Evolutionary conservation across 1,140 invertebrate species (phyloP).

Genomic region (Ceratina calcarata): DNA sequence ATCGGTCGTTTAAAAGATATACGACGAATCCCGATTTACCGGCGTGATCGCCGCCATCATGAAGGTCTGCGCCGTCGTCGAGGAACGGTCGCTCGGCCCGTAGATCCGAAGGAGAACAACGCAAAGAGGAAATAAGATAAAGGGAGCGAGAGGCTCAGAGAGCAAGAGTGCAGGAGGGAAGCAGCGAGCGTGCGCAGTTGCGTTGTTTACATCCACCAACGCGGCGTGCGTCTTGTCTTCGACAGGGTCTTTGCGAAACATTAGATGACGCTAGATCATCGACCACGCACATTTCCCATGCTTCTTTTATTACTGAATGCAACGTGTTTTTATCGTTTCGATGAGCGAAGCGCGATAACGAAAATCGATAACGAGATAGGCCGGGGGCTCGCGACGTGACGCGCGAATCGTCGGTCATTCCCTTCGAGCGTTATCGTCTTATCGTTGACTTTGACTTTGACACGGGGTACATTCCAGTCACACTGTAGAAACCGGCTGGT

Average conservation of each 20-base stretch:
- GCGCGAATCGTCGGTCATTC: constrained; percentile 38
- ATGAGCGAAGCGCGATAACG: not conserved
- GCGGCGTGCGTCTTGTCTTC: constrained; percentile 48
- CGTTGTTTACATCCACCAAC: constrained; percentile 76
- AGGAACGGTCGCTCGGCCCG: constrained; percentile 51
- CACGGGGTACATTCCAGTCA: constrained; percentile 20
- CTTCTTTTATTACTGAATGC: too few relatives aligned
- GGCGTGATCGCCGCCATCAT: constrained; percentile 46
- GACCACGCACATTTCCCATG: not conserved
- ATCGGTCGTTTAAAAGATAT: not conserved
- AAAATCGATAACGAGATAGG: constrained; percentile 11
- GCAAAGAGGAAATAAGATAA: not conserved
- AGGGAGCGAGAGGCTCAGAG: constrained; percentile 35
- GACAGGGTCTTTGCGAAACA: constrained; percentile 44
- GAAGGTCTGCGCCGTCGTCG: constrained; percentile 62
- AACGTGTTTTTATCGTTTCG: not conserved
- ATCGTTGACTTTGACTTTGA: constrained; percentile 56
- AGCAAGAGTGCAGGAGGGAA: constrained; percentile 46
- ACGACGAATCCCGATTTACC: constrained; percentile 40
- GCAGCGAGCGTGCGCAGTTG: constrained; percentile 68
- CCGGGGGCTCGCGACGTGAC: constrained; percentile 1
- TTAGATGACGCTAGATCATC: constrained; percentile 49
- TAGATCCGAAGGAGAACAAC: constrained; percentile 30
- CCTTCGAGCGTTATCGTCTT: constrained; percentile 38
- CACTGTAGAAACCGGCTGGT: constrained; percentile 31